Evolutionary conservation across 2,797 vertebrate genomes (phyloP).

Genomic region (Sphaeramia orbicularis): DNA sequence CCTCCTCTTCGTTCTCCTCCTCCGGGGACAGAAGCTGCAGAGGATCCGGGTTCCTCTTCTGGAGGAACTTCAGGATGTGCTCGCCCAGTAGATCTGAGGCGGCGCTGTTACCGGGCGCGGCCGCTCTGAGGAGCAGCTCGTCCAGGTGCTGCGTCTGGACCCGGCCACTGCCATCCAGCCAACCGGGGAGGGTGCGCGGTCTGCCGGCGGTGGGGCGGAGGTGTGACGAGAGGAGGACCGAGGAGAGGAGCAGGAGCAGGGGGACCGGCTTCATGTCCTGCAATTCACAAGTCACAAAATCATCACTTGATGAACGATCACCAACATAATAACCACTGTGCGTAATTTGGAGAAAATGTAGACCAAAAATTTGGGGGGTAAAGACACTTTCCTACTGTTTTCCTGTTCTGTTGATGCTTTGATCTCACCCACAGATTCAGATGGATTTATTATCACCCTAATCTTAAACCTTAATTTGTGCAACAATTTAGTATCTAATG

Average conservation of each 20-base stretch:
- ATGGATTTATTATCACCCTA: not conserved
- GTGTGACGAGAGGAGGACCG: constrained; percentile 78
- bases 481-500: too few relatives aligned
- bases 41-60: constrained; percentile 44
- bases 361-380: too few relatives aligned
- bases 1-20: constrained; percentile 22
- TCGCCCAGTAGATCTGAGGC: constrained; percentile 73
- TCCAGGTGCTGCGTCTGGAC: constrained; percentile 73
- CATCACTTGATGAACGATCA: not conserved
- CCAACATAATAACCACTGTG: not conserved
- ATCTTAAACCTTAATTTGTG: not conserved
- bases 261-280: constrained; percentile 83
- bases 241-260: constrained; percentile 82
- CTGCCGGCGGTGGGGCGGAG: constrained; percentile 75
- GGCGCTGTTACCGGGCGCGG: constrained; percentile 59
- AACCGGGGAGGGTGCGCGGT: constrained; percentile 69
- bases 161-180: constrained; percentile 68
- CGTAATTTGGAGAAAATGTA: too few relatives aligned
- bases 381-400: too few relatives aligned
- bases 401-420: too few relatives aligned
- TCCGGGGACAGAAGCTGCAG: constrained; percentile 28
- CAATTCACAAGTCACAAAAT: not conserved
- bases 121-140: constrained; percentile 70
- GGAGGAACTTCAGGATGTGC: constrained; percentile 70
- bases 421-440: not conserved